phyloP scores from a whole-genome alignment of 2,113 vertebrate species.

The Scolopax mira region DNA sequence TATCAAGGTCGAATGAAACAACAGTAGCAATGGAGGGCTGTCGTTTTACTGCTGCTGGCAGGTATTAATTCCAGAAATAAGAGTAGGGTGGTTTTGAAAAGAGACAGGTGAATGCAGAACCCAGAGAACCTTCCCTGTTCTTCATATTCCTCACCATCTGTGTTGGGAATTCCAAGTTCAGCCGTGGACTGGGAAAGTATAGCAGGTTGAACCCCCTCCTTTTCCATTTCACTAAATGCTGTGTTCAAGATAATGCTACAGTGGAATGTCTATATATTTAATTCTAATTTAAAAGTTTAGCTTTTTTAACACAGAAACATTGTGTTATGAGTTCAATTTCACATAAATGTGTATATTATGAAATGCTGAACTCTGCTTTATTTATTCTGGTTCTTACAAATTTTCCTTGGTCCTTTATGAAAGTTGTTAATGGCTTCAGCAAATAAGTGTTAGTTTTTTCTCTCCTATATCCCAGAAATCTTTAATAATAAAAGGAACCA shows the following conservation, averaged over 20 bases:
- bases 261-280: neutral
- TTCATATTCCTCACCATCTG: neutral
- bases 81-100: neutral
- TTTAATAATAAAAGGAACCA: neutral
- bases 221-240: neutral
- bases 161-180: neutral
- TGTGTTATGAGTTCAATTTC: neutral
- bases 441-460: neutral
- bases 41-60: neutral
- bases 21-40: neutral
- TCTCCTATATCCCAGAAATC: neutral
- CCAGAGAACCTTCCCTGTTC: neutral
- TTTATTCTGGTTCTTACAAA: neutral
- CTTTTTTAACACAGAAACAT: neutral
- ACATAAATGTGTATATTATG: neutral
- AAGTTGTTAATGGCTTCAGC: neutral
- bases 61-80: neutral
- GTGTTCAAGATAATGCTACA: neutral
- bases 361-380: neutral
- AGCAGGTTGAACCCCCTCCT: neutral
- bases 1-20: conserved; percentile 1
- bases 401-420: neutral
- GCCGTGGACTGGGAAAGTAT: neutral
- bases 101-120: neutral
- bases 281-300: neutral